phyloP scores from a whole-genome alignment of 2,888 invertebrate genomes.

The Agrotis segetum region DNA sequence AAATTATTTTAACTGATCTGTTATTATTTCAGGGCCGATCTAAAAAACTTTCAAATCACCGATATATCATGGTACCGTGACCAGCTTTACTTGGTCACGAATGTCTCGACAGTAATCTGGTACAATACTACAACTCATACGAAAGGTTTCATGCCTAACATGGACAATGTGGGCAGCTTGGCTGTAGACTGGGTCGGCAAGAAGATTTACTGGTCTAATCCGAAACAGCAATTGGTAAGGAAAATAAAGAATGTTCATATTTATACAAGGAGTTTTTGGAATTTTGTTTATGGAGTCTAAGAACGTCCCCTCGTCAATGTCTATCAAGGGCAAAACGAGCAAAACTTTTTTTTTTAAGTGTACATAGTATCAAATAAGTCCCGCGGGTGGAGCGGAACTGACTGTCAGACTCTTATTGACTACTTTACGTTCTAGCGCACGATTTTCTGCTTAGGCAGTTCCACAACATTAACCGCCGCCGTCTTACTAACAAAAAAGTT shows the following conservation, averaged over 20 bases:
- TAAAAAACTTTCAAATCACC: constrained; percentile 92
- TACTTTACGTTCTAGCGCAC: too few species aligned
- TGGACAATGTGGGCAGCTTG: constrained; percentile 94
- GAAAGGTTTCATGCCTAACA: constrained; percentile 91
- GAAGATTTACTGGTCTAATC: constrained; percentile 97
- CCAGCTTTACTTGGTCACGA: constrained; percentile 94
- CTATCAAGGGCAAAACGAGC: background rate
- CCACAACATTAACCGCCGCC: too few species aligned
- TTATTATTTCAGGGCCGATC: constrained; percentile 75
- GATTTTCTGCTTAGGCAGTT: too few species aligned
- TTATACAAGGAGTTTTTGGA: background rate
- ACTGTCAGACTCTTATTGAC: too few species aligned
- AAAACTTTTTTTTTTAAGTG: background rate
- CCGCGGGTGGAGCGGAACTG: too few species aligned
- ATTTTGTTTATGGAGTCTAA: background rate
- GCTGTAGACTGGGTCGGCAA: constrained; percentile 98
- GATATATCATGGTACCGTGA: constrained; percentile 95
- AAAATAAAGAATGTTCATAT: background rate
- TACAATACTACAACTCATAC: constrained; percentile 93
- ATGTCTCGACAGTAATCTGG: constrained; percentile 93
- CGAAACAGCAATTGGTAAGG: constrained; percentile 95
- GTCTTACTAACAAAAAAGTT: too few species aligned
- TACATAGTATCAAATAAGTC: too few species aligned
- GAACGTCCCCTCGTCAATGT: background rate
- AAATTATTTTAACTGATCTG: background rate